phyloP scores from a whole-genome alignment of 2,113 vertebrate species.

The Hippolais icterina region DNA sequence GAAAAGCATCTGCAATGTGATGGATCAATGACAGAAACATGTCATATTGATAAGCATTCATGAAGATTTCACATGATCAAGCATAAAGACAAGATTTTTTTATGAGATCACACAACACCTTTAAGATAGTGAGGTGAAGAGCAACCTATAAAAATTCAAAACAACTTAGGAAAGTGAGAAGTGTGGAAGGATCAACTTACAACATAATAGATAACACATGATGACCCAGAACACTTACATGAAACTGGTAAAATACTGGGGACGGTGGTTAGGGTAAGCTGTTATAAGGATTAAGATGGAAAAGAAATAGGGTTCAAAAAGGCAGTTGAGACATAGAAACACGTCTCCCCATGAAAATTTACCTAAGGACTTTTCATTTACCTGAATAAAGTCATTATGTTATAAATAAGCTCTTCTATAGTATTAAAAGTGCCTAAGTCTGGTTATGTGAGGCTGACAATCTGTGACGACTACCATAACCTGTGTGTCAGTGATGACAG shows the following conservation, averaged over 20 bases:
- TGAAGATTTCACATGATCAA: constrained; percentile 16
- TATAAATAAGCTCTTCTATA: neutral
- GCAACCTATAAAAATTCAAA: constrained; percentile 24
- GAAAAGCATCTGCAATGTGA: accelerated
- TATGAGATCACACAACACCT: neutral
- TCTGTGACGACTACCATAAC: neutral
- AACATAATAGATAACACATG: neutral
- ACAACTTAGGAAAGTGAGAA: neutral
- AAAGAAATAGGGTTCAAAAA: neutral
- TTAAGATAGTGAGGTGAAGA: neutral
- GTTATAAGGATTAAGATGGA: neutral
- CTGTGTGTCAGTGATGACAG: neutral
- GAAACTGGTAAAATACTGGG: neutral
- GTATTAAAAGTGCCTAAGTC: neutral
- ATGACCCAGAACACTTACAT: neutral
- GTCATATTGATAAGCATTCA: neutral
- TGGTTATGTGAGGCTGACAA: neutral
- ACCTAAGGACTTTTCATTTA: neutral
- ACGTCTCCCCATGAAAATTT: neutral
- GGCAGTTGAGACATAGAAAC: neutral
- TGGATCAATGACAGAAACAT: neutral
- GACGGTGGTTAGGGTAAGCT: neutral
- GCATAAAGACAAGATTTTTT: neutral
- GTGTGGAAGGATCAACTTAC: neutral
- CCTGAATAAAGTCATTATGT: neutral